phyloP scores from a whole-genome alignment of 1,140 invertebrate genomes.

The Zaprionus africanus region DNA sequence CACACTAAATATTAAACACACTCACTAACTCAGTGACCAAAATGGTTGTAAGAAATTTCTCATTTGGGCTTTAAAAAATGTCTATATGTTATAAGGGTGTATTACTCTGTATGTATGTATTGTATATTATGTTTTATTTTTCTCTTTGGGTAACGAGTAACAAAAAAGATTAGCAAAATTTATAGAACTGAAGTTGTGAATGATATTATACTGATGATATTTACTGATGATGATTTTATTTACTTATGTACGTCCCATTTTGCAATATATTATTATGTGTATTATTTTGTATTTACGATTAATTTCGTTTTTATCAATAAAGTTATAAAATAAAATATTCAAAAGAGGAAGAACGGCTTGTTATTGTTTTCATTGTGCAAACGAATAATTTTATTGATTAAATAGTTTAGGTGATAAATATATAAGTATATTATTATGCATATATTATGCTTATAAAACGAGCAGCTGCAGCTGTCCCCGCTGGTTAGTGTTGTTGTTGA shows the following conservation, averaged over 20 bases:
- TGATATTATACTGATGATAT: conserved; percentile 25
- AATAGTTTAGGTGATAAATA: conserved; percentile 75
- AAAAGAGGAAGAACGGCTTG: not conserved
- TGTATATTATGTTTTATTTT: conserved; percentile 14
- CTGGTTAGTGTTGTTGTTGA: conserved; percentile 33
- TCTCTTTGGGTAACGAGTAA: not conserved
- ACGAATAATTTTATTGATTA: conserved; percentile 83
- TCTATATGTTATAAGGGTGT: conserved; percentile 25
- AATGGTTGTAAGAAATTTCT: conserved; percentile 73
- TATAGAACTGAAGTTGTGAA: conserved; percentile 65
- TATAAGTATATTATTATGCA: conserved; percentile 50
- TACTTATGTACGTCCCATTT: conserved; percentile 59
- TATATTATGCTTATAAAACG: conserved; percentile 37
- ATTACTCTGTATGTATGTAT: conserved; percentile 29
- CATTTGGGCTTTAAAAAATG: conserved; percentile 69
- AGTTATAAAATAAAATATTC: conserved; percentile 14
- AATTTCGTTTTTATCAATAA: conserved; percentile 47
- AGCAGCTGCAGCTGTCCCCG: conserved; percentile 23
- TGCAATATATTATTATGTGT: conserved; percentile 61
- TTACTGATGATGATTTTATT: conserved; percentile 33
- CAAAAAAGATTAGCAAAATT: conserved; percentile 62
- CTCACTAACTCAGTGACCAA: conserved; percentile 52
- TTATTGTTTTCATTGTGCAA: conserved; percentile 61
- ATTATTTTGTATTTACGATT: conserved; percentile 49
- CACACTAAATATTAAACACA: conserved; percentile 14